These are phyloP conservation scores for Littorina saxatilis DNA, from an alignment of 1,140 invertebrate species.

Conservation along the genomic window DNA sequence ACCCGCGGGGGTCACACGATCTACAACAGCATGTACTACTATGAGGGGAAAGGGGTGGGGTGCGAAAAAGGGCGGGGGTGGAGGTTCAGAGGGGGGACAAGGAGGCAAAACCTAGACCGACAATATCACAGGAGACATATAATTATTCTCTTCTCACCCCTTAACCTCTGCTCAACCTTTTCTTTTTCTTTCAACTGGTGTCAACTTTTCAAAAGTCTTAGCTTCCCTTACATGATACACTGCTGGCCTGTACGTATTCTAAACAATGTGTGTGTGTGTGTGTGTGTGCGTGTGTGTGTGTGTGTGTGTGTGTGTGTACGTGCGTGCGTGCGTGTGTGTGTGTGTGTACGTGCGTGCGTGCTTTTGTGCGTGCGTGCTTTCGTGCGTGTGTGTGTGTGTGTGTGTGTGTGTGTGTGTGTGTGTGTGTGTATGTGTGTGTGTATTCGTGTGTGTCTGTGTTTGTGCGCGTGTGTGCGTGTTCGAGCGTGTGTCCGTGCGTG, in stretches of 20 bases:
- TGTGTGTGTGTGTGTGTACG: conserved; percentile 20
- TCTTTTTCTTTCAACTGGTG: background rate
- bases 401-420: background rate
- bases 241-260: too few relatives aligned
- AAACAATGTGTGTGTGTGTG: background rate
- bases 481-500: background rate
- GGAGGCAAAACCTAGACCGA: background rate
- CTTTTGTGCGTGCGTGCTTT: background rate
- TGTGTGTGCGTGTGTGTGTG: conserved; percentile 5
- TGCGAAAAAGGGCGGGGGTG: too few relatives aligned
- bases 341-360: background rate
- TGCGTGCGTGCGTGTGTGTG: conserved; percentile 20
- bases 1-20: too few relatives aligned
- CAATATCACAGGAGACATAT: background rate
- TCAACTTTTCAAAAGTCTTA: too few relatives aligned
- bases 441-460: conserved; percentile 6
- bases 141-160: background rate
- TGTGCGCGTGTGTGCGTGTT: background rate
- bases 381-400: background rate
- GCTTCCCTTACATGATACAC: too few relatives aligned
- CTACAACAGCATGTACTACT: too few relatives aligned
- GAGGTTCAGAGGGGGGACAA: too few relatives aligned
- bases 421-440: conserved; percentile 10
- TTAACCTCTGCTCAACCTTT: background rate
- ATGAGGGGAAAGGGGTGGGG: too few relatives aligned